phyloP scores from a whole-genome alignment of 2,888 invertebrate species.

The Molorchus minor region DNA sequence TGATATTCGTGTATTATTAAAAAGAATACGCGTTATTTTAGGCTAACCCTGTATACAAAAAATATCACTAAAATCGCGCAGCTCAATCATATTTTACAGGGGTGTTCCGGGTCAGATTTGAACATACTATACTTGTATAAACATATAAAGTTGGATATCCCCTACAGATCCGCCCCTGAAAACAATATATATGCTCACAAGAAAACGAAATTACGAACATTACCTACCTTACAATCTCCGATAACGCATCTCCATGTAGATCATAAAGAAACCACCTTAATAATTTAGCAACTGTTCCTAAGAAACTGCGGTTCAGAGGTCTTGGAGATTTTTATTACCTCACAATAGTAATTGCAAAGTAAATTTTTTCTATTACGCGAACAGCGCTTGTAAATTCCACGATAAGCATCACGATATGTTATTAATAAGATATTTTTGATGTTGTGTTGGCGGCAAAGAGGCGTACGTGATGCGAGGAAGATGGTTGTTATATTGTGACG shows the following conservation, averaged over 20 bases:
- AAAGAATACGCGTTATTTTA: no score
- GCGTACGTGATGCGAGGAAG: slow-evolving; percentile 29
- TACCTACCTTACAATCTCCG: slow-evolving; percentile 33
- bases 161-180: slow-evolving; percentile 5
- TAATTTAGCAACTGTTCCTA: slow-evolving; percentile 39
- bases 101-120: no score
- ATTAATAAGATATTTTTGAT: slow-evolving; percentile 39
- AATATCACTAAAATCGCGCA: no score
- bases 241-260: slow-evolving; percentile 35
- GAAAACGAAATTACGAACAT: slow-evolving; percentile 37
- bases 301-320: slow-evolving; percentile 31
- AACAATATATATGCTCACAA: slow-evolving; percentile 12
- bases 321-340: slow-evolving; percentile 27
- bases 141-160: no score
- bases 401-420: slow-evolving; percentile 43
- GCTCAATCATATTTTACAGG: no score
- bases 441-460: slow-evolving; percentile 28
- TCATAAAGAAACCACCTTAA: slow-evolving; percentile 34
- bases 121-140: no score
- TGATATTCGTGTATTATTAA: no score
- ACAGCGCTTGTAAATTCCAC: slow-evolving; percentile 14
- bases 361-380: slow-evolving; percentile 19
- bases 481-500: slow-evolving; percentile 15
- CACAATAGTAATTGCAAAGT: slow-evolving; percentile 25
- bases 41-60: no score